These are phyloP conservation scores for Crenichthys baileyi DNA, from an alignment of 2,797 vertebrate species.

Conservation along the genomic window DNA sequence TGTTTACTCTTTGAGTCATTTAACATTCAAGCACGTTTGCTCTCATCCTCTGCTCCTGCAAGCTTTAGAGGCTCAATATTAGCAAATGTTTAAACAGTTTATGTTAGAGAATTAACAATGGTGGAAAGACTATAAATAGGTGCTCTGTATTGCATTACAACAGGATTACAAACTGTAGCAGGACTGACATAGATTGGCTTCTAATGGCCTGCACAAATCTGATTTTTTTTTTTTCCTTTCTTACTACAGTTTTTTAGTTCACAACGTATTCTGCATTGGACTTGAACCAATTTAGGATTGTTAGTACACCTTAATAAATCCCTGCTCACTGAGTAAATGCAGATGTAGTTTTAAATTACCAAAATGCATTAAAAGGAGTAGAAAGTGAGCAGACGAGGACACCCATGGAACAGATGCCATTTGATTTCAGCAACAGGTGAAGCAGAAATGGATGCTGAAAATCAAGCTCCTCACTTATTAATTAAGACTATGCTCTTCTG, in stretches of 20 bases:
- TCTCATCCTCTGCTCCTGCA: constrained; percentile 36
- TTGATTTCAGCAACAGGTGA: constrained; percentile 36
- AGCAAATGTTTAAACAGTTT: constrained; percentile 70
- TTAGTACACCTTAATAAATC: constrained; percentile 24
- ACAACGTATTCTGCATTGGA: constrained; percentile 26
- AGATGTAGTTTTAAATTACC: constrained; percentile 18
- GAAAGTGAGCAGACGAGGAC: constrained; percentile 43
- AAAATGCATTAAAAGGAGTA: constrained; percentile 37
- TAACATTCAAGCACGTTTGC: constrained; percentile 59
- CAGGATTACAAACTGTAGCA: constrained; percentile 17
- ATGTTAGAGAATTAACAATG: constrained; percentile 58
- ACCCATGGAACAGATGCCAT: constrained; percentile 36
- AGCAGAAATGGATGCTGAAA: constrained; percentile 25
- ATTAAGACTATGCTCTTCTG: constrained; percentile 29
- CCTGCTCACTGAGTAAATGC: constrained; percentile 17
- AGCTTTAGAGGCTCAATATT: constrained; percentile 61
- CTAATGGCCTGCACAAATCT: constrained; percentile 16
- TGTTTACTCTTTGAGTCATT: constrained; percentile 56
- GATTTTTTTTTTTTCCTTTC: background rate
- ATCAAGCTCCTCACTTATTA: constrained; percentile 43
- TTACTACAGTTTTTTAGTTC: background rate
- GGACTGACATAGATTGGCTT: constrained; percentile 14
- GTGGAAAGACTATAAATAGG: constrained; percentile 63
- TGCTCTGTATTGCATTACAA: constrained; percentile 26
- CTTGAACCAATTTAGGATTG: constrained; percentile 2